Evolutionary conservation across 2,888 invertebrate genomes (phyloP).

Genomic region (Dione juno): DNA sequence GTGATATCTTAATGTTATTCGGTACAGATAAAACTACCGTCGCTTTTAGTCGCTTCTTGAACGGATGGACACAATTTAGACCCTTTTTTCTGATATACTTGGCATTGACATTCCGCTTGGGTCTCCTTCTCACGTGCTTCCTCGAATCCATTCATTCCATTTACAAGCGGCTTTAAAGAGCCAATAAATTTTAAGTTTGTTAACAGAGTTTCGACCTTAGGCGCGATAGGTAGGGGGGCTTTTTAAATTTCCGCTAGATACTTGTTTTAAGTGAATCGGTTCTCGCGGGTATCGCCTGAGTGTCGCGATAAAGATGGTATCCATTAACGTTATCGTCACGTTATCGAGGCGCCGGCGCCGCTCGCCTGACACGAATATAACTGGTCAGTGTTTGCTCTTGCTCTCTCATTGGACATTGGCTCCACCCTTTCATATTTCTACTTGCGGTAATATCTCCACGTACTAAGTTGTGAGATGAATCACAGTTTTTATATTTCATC

Average conservation of each 20-base stretch:
- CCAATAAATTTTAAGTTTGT: slow-evolving; percentile 42
- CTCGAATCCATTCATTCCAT: slow-evolving; percentile 76
- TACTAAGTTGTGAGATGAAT: slow-evolving; percentile 30
- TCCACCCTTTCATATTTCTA: slow-evolving; percentile 25
- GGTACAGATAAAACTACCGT: slow-evolving; percentile 38
- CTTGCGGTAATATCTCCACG: slow-evolving; percentile 23
- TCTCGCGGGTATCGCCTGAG: slow-evolving; percentile 59
- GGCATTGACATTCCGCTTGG: slow-evolving; percentile 73
- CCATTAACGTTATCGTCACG: slow-evolving; percentile 79
- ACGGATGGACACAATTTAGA: slow-evolving; percentile 59
- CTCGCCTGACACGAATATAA: slow-evolving; percentile 58
- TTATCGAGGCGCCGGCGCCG: slow-evolving; percentile 80
- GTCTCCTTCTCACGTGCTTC: slow-evolving; percentile 71
- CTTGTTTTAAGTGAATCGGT: slow-evolving; percentile 51
- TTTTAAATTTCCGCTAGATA: slow-evolving; percentile 39
- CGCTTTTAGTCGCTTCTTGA: slow-evolving; percentile 53
- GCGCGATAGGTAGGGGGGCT: slow-evolving; percentile 39
- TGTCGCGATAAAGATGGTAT: slow-evolving; percentile 71
- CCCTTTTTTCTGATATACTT: slow-evolving; percentile 64
- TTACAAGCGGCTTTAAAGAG: slow-evolving; percentile 52
- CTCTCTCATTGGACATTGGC: slow-evolving; percentile 53
- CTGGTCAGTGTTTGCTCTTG: slow-evolving; percentile 65
- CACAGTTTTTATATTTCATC: not conserved
- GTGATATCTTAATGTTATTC: slow-evolving; percentile 46
- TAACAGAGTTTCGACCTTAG: slow-evolving; percentile 58